Evolutionary conservation across 2,113 vertebrate species (phyloP).

Genomic region (Rhinichthys klamathensis): DNA sequence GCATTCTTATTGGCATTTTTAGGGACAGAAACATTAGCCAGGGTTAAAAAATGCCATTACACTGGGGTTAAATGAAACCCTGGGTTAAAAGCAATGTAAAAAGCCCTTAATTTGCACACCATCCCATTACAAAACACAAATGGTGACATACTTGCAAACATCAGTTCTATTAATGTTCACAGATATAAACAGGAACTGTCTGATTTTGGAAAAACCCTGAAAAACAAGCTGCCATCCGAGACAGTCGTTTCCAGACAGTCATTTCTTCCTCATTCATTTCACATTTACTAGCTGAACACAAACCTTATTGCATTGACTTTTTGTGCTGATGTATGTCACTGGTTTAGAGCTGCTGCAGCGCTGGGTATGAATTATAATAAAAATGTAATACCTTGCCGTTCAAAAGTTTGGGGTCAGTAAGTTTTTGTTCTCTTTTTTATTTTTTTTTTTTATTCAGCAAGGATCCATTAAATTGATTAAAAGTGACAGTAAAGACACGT

Average conservation of each 20-base stretch:
- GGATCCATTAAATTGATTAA: background rate
- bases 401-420: background rate
- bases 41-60: background rate
- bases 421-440: too few species aligned
- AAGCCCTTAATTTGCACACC: background rate
- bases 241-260: background rate
- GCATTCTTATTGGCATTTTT: background rate
- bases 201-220: background rate
- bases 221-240: background rate
- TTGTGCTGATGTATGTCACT: background rate
- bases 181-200: background rate
- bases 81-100: background rate
- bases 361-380: constrained; percentile 6
- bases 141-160: background rate
- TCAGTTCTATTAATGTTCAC: background rate
- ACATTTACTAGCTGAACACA: background rate
- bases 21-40: background rate
- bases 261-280: background rate
- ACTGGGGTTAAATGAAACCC: background rate
- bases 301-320: constrained; percentile 7
- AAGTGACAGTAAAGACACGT: background rate
- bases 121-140: background rate
- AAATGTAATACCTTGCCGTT: background rate
- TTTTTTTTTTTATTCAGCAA: background rate
- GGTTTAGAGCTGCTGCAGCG: background rate